Percentiles rank a stretch among this genome's conserved stretches.
phyloP scores from a whole-genome alignment of 1,140 invertebrate species.

The Zophobas atratus region DNA sequence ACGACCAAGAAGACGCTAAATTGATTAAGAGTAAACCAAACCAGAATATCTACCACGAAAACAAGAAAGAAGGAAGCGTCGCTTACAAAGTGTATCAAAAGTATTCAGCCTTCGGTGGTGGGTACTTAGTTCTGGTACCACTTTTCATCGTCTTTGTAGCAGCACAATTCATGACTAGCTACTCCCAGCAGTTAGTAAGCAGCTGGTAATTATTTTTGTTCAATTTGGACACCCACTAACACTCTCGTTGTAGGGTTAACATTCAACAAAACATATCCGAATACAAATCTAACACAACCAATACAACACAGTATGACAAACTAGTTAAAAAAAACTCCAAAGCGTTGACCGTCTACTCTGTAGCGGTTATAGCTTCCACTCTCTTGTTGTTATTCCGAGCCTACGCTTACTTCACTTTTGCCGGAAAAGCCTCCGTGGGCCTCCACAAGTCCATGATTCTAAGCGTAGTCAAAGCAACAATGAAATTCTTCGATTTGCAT shows the following conservation, averaged over 20 bases:
- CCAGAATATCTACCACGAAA: conserved; percentile 54
- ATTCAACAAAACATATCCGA: conserved; percentile 49
- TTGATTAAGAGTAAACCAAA: conserved; percentile 18
- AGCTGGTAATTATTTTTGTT: conserved; percentile 47
- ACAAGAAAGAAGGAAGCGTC: conserved; percentile 54
- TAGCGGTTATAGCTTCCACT: conserved; percentile 20
- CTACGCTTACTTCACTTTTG: conserved; percentile 69
- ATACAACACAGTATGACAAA: conserved; percentile 39
- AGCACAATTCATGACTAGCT: conserved; percentile 47
- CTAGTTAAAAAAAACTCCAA: conserved; percentile 30
- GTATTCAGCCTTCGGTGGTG: conserved; percentile 55
- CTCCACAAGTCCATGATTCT: conserved; percentile 79
- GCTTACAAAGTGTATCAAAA: conserved; percentile 49
- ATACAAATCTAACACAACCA: conserved; percentile 47
- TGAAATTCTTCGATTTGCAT: conserved; percentile 77
- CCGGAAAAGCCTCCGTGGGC: conserved; percentile 75
- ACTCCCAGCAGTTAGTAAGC: conserved; percentile 53
- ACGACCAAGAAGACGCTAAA: conserved; percentile 29
- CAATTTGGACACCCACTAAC: neutral
- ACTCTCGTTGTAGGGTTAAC: conserved; percentile 54
- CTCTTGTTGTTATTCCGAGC: conserved; percentile 59
- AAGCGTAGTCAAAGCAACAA: conserved; percentile 74
- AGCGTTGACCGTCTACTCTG: conserved; percentile 45
- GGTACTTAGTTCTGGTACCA: conserved; percentile 12
- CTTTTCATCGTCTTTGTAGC: conserved; percentile 46